These are phyloP conservation scores for Florisuga fusca DNA, from an alignment of 2,797 vertebrate species.

Conservation along the genomic window DNA sequence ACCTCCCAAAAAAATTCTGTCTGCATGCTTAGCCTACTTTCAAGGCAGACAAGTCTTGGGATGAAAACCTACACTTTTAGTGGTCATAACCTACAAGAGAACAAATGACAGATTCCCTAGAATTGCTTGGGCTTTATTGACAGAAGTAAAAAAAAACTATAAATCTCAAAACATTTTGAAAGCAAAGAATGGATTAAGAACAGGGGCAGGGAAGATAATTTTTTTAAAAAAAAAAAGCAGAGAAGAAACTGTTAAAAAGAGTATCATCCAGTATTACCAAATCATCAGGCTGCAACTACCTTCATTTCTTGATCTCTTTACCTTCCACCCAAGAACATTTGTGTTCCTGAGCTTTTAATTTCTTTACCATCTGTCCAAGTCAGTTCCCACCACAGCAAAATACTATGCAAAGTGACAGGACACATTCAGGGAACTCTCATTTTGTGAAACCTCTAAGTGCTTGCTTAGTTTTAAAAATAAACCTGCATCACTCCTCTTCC, in stretches of 20 bases:
- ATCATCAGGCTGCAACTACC: neutral
- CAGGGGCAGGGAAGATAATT: neutral
- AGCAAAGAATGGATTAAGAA: neutral
- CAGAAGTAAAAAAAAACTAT: neutral
- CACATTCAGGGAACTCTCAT: conserved; percentile 34
- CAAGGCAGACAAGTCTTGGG: neutral
- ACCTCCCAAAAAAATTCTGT: neutral
- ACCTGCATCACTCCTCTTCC: neutral
- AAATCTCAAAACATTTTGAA: neutral
- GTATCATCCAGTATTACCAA: neutral
- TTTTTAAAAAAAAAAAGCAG: neutral
- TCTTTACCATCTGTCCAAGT: conserved; percentile 49
- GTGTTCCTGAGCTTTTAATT: conserved; percentile 31
- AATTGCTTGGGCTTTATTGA: neutral
- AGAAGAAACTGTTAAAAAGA: neutral
- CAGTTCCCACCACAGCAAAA: conserved; percentile 25
- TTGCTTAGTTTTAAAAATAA: conserved; percentile 55
- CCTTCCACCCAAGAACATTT: conserved; percentile 25
- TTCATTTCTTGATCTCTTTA: conserved; percentile 12
- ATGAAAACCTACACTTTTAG: neutral
- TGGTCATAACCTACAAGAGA: neutral
- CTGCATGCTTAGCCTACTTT: neutral
- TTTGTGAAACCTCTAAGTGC: conserved; percentile 32
- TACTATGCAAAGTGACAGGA: conserved; percentile 26
- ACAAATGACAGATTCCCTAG: neutral